Evolutionary conservation across 2,888 invertebrate species (phyloP), one percentile per base, ranked within the genome.

Genomic region (Leptogaster cylindrica): DNA sequence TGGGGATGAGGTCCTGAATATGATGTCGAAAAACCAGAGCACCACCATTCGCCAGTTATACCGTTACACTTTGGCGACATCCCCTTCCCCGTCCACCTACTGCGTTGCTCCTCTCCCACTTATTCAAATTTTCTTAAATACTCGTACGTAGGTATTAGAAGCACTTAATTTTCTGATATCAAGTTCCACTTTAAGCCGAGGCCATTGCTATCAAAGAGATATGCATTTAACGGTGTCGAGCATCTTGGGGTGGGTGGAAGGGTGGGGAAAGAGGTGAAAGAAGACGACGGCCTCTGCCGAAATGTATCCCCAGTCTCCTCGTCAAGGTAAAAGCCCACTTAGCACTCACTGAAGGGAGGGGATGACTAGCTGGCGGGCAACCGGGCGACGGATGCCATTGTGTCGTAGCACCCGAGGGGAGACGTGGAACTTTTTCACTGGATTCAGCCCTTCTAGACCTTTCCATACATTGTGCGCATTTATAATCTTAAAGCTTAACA

Each of bases 401-500:
- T 18, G 20, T 12, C n/a, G 18, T 8, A 33, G 18, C 3, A 51
- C n/a, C n/a, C n/a, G n/a, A n/a, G n/a, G n/a, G n/a, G n/a, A n/a
- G n/a, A n/a, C n/a, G n/a, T n/a, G n/a, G n/a, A 51, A 52, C 52
- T 52, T 52, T 51, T 52, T 52, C 33, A 50, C 23, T 20, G 52
- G 33, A 6, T 52, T 23, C 12, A 52, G 20, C 52, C 8, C 33
- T 52, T 52, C 31, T 16, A 28, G n/a, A n/a, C n/a, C n/a, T n/a
- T n/a, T n/a, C 52, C 31, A 52, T 31, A 52, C 33, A 52, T 52
- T 52, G 28, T 8, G 52, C 27, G 46, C 44, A 64, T 64, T 64
- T 65, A 65, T 65, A 65, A 65, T 65, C 65, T 65, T 65, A 33
- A 46, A 65, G 31, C 48, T 65, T 65, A 28, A 65, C 44, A 28